Evolutionary conservation across 2,113 vertebrate species (phyloP), one percentile per base, ranked within the genome.

Genomic region (Pithys albifrons): DNA sequence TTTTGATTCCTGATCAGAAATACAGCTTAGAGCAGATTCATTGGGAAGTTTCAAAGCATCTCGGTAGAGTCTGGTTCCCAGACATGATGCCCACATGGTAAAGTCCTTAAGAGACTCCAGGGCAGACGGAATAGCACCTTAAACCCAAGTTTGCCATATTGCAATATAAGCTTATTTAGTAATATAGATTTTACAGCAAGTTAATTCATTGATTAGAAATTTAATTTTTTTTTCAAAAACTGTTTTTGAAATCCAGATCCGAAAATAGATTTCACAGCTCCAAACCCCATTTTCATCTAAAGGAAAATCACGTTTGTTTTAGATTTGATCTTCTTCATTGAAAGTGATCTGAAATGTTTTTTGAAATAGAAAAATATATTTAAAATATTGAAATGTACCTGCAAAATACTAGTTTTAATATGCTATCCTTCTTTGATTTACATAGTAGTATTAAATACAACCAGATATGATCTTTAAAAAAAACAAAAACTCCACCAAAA

Each of bases 41-140:
- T 7, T 99, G 99, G 99, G 99, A 99, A 96, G 99, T 99, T 59
- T 99, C 99, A 8, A 99, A 99, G 97, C 99, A 99, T 96, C 98
- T 99, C 33, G 99, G 99, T 82, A 98, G 99, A 46, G 99, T 99
- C 78, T 99, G 99, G 99, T 99, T 99, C 97, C 99, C 99, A 6
- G 99, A 99, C 91, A 99, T 99, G 99, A 99, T 99, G 99, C 99
- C 99, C 23, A 99, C 99, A 5, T 99, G 99, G 99, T 99, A 97
- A 97, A 92, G 33, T 90, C 75, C 43, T 55, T 72, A 45, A 52
- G 83, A 91, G 91, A 91, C 93, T 93, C 41, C 33, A 76, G 84
- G 89, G 79, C 20, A 10, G 82, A 78, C 73, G 62, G 82, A 97
- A 82, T 54, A 96, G 96, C 96, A 97, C 97, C 97, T 98, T 97